Conservation (phyloP, 2,797 vertebrate species). For the Avahi laniger region DNA sequence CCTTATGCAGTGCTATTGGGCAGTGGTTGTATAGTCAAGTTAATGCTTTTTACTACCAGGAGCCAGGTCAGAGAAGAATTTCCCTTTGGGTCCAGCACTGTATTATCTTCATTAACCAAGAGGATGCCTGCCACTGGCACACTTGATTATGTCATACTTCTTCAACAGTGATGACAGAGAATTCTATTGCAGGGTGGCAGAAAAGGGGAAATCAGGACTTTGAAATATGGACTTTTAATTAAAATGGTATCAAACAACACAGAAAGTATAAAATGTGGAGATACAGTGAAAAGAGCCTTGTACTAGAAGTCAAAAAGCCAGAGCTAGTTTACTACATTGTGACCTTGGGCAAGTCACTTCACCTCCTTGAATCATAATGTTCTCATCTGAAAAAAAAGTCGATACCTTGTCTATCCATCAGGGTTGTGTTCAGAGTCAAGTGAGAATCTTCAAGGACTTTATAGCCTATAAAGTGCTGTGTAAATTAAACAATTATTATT, state of each 20-base stretch:
- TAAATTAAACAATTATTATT: slow-evolving; percentile 41
- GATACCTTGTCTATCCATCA: not conserved
- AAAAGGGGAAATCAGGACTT: slow-evolving; percentile 31
- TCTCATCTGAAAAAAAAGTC: not conserved
- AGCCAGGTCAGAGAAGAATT: slow-evolving; percentile 39
- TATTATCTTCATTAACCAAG: slow-evolving; percentile 39
- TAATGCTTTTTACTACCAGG: slow-evolving; percentile 23
- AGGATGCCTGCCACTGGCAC: not conserved
- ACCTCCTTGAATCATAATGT: not conserved
- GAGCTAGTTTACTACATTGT: not conserved
- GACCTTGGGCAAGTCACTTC: not conserved
- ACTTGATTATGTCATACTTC: slow-evolving; percentile 6
- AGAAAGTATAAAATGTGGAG: slow-evolving; percentile 19
- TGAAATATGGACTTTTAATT: slow-evolving; percentile 22
- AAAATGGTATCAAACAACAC: not conserved
- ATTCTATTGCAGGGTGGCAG: not conserved
- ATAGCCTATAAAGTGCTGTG: not conserved
- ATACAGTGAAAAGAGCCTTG: slow-evolving; percentile 22
- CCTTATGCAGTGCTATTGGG: slow-evolving; percentile 25
- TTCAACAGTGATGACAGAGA: not conserved
- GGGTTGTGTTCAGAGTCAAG: slow-evolving; percentile 41
- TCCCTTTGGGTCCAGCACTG: not conserved
- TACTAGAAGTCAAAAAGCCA: not conserved
- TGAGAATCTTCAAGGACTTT: slow-evolving; percentile 15
- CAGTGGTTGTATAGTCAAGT: not conserved